Percentiles rank a stretch among this genome's conserved stretches.
Conservation (phyloP, 2,888 invertebrate genomes). For the Catocala nupta region DNA sequence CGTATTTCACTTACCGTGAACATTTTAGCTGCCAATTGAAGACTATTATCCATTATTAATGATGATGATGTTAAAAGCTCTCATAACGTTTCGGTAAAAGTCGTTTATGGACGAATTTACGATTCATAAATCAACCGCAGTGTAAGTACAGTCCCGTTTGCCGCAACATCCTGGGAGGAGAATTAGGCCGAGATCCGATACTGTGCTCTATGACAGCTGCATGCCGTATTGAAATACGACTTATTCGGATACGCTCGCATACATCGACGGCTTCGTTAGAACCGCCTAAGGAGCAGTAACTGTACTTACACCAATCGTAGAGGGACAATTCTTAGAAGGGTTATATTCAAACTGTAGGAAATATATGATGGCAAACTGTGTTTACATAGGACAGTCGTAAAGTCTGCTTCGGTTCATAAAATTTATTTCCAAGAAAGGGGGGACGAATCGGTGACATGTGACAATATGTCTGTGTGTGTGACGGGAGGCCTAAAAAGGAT, state of each 20-base stretch:
- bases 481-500: slow-evolving; percentile 17
- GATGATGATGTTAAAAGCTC: slow-evolving; percentile 64
- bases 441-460: slow-evolving; percentile 24
- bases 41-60: slow-evolving; percentile 69
- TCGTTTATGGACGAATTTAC: slow-evolving; percentile 67
- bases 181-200: slow-evolving; percentile 44
- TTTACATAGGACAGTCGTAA: slow-evolving; percentile 62
- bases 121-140: slow-evolving; percentile 68
- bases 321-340: slow-evolving; percentile 27
- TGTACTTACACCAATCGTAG: slow-evolving; percentile 28
- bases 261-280: slow-evolving; percentile 31
- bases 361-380: slow-evolving; percentile 48
- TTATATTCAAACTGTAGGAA: slow-evolving; percentile 27
- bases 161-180: slow-evolving; percentile 54
- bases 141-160: slow-evolving; percentile 51
- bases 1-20: slow-evolving; percentile 53
- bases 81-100: slow-evolving; percentile 63
- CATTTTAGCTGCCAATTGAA: slow-evolving; percentile 64
- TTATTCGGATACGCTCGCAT: slow-evolving; percentile 17
- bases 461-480: slow-evolving; percentile 24
- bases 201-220: slow-evolving; percentile 20
- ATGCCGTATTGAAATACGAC: slow-evolving; percentile 23
- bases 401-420: slow-evolving; percentile 46
- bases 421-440: slow-evolving; percentile 40
- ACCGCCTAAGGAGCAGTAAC: slow-evolving; percentile 17